These are phyloP conservation scores for Drosophila fulvimacula DNA, from an alignment of 2,888 invertebrate genomes.

Conservation along the genomic window DNA sequence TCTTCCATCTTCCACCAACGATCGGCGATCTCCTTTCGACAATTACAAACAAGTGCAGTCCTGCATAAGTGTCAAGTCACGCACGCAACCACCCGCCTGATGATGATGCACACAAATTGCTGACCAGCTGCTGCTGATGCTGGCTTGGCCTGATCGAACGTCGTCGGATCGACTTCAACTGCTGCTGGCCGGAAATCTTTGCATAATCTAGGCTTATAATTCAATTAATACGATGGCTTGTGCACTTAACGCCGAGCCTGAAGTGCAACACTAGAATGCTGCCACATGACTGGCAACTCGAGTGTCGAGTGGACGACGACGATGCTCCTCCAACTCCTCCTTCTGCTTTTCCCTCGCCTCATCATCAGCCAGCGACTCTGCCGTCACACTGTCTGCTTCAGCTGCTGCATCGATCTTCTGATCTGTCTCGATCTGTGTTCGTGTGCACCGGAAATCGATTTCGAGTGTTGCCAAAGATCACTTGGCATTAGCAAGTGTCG, in stretches of 20 bases:
- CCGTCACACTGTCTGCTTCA: conserved; percentile 67
- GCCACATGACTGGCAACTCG: conserved; percentile 80
- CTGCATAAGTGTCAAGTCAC: conserved; percentile 66
- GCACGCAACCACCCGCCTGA: conserved; percentile 43
- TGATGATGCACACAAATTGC: conserved; percentile 73
- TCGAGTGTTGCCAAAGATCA: conserved; percentile 56
- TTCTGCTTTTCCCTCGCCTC: neutral
- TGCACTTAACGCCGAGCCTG: conserved; percentile 71
- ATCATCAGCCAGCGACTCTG: conserved; percentile 11
- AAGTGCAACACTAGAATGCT: conserved; percentile 79
- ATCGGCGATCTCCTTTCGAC: conserved; percentile 17
- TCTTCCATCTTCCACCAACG: neutral
- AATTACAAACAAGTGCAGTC: conserved; percentile 78
- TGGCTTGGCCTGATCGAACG: neutral
- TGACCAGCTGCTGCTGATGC: conserved; percentile 52
- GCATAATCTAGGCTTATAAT: conserved; percentile 84
- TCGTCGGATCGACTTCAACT: conserved; percentile 9
- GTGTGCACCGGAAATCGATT: conserved; percentile 71
- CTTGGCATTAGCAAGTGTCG: conserved; percentile 56
- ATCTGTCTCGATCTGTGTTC: conserved; percentile 29
- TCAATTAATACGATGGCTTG: conserved; percentile 81
- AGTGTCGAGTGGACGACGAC: conserved; percentile 50
- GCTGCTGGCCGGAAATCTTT: conserved; percentile 79
- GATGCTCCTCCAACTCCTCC: neutral
- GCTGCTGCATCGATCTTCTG: conserved; percentile 23